Percentiles rank a stretch among this genome's conserved stretches.
These are phyloP conservation scores for Sphaerodactylus townsendi DNA, from an alignment of 2,113 vertebrate genomes.

Conservation along the genomic window DNA sequence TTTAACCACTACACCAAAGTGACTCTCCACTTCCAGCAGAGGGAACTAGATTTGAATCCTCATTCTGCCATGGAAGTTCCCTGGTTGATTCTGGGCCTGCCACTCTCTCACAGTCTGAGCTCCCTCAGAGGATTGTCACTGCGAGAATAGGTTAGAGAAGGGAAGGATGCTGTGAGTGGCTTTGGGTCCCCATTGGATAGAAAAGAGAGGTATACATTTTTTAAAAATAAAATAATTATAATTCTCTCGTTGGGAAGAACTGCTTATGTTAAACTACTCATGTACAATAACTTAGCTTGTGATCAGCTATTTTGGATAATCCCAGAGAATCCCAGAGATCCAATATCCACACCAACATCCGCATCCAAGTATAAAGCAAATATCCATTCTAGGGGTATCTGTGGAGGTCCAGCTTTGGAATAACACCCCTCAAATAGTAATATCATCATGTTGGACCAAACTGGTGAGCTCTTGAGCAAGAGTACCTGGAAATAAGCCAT, in stretches of 20 bases:
- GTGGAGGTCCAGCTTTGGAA: background rate
- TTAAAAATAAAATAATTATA: background rate
- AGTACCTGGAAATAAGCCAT: background rate
- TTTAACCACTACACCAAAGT: too few relatives aligned
- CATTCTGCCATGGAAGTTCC: too few relatives aligned
- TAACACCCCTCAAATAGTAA: background rate
- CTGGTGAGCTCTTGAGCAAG: background rate
- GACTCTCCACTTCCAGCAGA: too few relatives aligned
- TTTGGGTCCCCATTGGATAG: too few relatives aligned
- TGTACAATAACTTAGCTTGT: background rate
- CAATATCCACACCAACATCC: background rate
- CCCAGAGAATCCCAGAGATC: too few relatives aligned
- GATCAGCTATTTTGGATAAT: background rate
- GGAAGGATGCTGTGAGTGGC: too few relatives aligned
- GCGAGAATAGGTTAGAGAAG: too few relatives aligned
- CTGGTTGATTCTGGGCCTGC: too few relatives aligned
- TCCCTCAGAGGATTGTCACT: too few relatives aligned
- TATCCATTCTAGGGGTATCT: background rate
- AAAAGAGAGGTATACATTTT: background rate
- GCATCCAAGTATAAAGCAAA: background rate
- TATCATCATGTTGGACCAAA: background rate
- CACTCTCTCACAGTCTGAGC: too few relatives aligned
- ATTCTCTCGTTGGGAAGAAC: background rate
- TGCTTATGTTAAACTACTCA: background rate
- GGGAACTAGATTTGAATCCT: too few relatives aligned